Evolutionary conservation across 1,140 invertebrate species (phyloP), one percentile per base, ranked within the genome.

Genomic region (Cotesia glomerata): DNA sequence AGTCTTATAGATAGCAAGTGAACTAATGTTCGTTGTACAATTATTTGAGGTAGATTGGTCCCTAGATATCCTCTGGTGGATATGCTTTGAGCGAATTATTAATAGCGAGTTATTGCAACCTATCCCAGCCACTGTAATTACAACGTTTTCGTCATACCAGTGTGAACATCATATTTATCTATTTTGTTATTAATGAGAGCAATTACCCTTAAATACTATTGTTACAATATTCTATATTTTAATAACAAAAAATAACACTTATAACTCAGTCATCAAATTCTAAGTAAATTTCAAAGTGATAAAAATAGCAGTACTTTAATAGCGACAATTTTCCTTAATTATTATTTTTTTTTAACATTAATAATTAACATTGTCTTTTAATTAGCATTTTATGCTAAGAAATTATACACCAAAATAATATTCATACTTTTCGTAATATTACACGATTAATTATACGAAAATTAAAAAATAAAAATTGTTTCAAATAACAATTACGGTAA

Each of bases 91-190:
- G 76, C 77, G 79, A 77, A 32, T 45, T 83, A 45, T 45, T 9
- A 9, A 45, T 45, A 45, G n/a, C n/a, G n/a, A n/a, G 11, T 45
- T 45, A 84, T 84, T 84, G 82, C 82, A 83, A 68, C 80, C 81
- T 80, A 79, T 84, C 82, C 82, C 82, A 77, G 77, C 75, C 74
- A 77, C 80, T 75, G 11, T 11, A 71, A 72, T 26, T 26, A 26
- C 3, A 26, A 1, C 26, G 26, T 3, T 64, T 69, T 69, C 63
- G 32, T 14, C 14, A 69, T 72, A 26, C 26, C 26, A 26, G 26
- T 26, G 26, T 26, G 64, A 64, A 70, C 39, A 70, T 70, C 36
- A 49, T 49, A 58, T 64, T 66, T 14, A 7, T 7, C 11, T 45
- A 9, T 5, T 45, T 5, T 45, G 3, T 49, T 59, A 49, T 63